Evolutionary conservation across 2,888 invertebrate species (phyloP).

Genomic region (Metalampra italica): DNA sequence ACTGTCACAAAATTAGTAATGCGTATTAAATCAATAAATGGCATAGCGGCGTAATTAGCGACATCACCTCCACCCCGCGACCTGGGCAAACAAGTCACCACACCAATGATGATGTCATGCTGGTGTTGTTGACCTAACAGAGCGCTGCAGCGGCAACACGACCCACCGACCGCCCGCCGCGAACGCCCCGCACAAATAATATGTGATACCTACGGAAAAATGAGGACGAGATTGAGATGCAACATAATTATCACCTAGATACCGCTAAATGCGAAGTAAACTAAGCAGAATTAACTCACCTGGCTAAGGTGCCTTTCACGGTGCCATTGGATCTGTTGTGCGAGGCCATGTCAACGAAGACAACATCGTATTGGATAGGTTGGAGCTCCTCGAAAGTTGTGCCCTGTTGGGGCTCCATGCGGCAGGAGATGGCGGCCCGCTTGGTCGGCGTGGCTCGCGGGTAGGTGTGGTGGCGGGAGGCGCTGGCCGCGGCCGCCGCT

Average conservation of each 20-base stretch:
- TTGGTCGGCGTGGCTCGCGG: conserved; percentile 60
- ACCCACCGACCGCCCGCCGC: conserved; percentile 20
- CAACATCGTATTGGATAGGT: conserved; percentile 17
- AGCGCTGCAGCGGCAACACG: conserved; percentile 35
- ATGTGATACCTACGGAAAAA: background rate
- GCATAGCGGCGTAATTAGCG: conserved; percentile 46
- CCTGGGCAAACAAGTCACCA: conserved; percentile 56
- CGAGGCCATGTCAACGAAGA: conserved; percentile 29
- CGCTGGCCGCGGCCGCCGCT: conserved; percentile 29
- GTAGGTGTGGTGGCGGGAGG: conserved; percentile 64
- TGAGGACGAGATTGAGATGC: conserved; percentile 2
- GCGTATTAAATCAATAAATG: conserved; percentile 45
- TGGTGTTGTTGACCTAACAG: conserved; percentile 64
- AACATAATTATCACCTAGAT: conserved; percentile 1
- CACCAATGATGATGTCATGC: conserved; percentile 70
- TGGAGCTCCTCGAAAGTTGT: conserved; percentile 38
- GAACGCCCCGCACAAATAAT: conserved; percentile 17
- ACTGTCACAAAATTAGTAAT: conserved; percentile 21
- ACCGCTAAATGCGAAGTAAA: no score
- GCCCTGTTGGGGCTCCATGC: conserved; percentile 50
- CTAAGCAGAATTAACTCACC: conserved; percentile 23
- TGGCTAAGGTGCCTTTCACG: conserved; percentile 58
- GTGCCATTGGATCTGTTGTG: conserved; percentile 39
- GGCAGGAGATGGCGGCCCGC: conserved; percentile 55
- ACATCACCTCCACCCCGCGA: conserved; percentile 56